Base-by-base conservation (phyloP, 2,888 invertebrate genomes). In the Erebia epiphron region DNA sequence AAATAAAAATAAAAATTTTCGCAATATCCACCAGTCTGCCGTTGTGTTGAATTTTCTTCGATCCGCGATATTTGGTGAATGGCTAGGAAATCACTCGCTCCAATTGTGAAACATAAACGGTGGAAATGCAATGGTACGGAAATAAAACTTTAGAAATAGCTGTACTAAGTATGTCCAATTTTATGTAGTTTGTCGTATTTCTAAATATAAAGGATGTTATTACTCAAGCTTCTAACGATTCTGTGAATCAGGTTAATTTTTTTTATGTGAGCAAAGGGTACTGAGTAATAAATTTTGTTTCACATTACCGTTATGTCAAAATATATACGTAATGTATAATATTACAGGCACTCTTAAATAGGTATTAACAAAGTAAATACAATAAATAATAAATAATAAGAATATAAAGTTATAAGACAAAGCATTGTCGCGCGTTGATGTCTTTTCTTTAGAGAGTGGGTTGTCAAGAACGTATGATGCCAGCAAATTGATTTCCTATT, bases 391-490 rank as follows among this genome's bases (percentile, higher is more conserved):
- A 49, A 14, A 14, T 49, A 14, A 14, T 13, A 49, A 14, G 14
- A 2, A 14, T 13, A 49, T 1, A 49, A 3, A 49, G 7, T 16
- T 7, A 54, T 54, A 8, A 10, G 18, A 18, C 18, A 10, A 10
- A 54, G 14, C 16, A 21, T 13, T 26, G 52, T 8, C 11, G 54
- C 68, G 46, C 71, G 71, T 71, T 71, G 68, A 71, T 63, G 71
- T 71, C 71, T 71, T 68, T 68, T 61, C 16, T 18, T 49, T 21
- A 26, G 3, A 13, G 7, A 3, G 11, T 57, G 21, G 7, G 21
- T 7, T 35, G 35, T 35, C 35, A 21, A 11, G 56, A 18, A 10
- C 18, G 8, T 16, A 54, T 9, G 9, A 54, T 54, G 35, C 35
- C 35, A 7, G 35, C 35, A 35, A 35, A 7, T 7, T 35, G 35